A percentile compares a stretch with the other conserved stretches of the same genome.
Evolutionary conservation across 1,140 invertebrate species (phyloP).

Genomic region (Anastrepha obliqua): DNA sequence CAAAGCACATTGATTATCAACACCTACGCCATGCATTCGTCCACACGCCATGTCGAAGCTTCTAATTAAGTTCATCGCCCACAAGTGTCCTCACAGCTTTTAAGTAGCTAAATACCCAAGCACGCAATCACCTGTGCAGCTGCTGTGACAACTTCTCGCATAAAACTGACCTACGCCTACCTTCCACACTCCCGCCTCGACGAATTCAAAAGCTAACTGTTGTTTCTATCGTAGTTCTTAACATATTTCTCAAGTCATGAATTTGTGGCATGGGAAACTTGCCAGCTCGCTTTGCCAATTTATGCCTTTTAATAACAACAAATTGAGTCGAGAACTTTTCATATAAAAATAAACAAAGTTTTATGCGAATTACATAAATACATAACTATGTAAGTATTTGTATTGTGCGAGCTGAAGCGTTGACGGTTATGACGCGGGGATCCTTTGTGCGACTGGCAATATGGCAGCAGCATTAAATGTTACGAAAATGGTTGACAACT

Average conservation of each 20-base stretch:
- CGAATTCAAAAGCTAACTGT: background rate
- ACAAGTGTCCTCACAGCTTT: background rate
- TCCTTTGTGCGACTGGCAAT: background rate
- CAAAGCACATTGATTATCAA: background rate
- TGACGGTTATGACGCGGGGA: constrained; percentile 1
- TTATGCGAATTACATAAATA: background rate
- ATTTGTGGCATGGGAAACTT: constrained; percentile 16
- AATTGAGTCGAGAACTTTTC: constrained; percentile 22
- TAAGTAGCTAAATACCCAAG: background rate
- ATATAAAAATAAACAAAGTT: constrained; percentile 27
- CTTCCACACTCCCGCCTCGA: background rate
- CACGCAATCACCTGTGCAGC: background rate
- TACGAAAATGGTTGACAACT: background rate
- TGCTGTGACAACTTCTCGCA: background rate
- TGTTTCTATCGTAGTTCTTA: background rate
- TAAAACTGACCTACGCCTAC: constrained; percentile 18
- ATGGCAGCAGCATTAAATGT: background rate
- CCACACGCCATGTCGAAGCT: background rate
- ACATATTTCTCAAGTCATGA: background rate
- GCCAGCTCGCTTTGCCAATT: background rate
- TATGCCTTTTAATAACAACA: constrained; percentile 34
- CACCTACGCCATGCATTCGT: background rate
- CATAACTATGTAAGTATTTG: background rate
- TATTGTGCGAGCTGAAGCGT: background rate
- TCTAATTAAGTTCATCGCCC: background rate